Base-by-base conservation (phyloP, 2,888 invertebrate genomes). In the Aspidapion aeneum region DNA sequence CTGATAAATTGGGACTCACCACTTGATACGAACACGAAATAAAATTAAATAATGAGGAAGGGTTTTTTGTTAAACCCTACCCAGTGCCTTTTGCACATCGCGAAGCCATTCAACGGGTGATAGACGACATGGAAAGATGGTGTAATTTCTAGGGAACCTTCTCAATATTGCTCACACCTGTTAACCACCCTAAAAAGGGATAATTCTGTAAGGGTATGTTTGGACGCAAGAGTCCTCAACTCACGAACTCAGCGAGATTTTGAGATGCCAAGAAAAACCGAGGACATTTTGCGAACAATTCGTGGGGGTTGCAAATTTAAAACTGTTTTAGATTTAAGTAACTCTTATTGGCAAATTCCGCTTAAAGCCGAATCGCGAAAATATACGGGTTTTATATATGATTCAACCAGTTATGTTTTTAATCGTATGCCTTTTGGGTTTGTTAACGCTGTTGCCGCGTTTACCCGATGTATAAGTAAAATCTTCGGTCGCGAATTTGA, bases 161-260 rank as follows among this genome's bases (percentile, higher is more conserved):
- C 67, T 12, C 62, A 55, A 22, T 69, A 66, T 21, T 60, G 67
- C 12, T 64, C 63, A 16, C 65, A 66, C 9, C 20, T 69, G 18
- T 63, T 68, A 54, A 58, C 61, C 1, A 60, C 64, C 3, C 18
- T 64, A 0, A 69, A 70, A 52, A 62, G 64, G 48, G 66, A 66
- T 56, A 59, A 57, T 7, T 21, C 51, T 16, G 66, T 68, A 2
- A 55, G 69, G 9, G 50, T 68, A 16, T 70, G 70, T 57, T 59
- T 69, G 35, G 66, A 69, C 57, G 67, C 67, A 17, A 48, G 69
- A 18, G 9, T 49, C 50, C 52, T 71, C 1, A 71, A 71, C 56
- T 48, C 18, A 9, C 21, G 55, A 18, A 67, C 65, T 61, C 55
- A 58, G 18, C 60, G 58, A 18, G 60, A 69, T 19, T 49, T 66